These are phyloP conservation scores for Diploscapter pachys DNA, from an alignment of 1,140 invertebrate genomes.

Conservation along the genomic window DNA sequence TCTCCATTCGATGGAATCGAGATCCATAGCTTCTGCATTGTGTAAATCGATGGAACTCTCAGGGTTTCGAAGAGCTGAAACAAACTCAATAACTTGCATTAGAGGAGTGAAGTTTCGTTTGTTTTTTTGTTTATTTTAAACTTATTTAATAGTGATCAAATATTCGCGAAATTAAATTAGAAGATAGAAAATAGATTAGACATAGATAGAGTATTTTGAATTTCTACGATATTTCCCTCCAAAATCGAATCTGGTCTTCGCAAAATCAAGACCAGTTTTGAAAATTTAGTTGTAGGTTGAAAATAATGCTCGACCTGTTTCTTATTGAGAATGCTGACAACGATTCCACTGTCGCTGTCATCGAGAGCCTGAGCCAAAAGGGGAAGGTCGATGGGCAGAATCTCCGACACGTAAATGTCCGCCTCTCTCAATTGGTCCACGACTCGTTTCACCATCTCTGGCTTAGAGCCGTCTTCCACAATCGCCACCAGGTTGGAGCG, in stretches of 20 bases:
- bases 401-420: conserved; percentile 45
- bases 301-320: conserved; percentile 10
- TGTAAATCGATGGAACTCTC: conserved; percentile 10
- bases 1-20: conserved; percentile 40
- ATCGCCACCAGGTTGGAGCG: conserved; percentile 46
- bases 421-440: conserved; percentile 30
- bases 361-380: conserved; percentile 32
- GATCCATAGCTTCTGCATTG: conserved; percentile 40
- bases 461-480: conserved; percentile 41
- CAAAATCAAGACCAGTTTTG: background rate
- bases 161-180: background rate
- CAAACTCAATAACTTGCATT: too few relatives aligned
- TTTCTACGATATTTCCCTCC: too few relatives aligned
- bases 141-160: too few relatives aligned
- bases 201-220: too few relatives aligned
- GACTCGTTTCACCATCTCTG: conserved; percentile 22
- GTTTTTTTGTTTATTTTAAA: too few relatives aligned
- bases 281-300: conserved; percentile 4
- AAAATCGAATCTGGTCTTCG: too few relatives aligned
- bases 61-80: conserved; percentile 7
- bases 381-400: conserved; percentile 41
- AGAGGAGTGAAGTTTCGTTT: too few relatives aligned
- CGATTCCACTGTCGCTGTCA: conserved; percentile 42
- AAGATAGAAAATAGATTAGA: background rate
- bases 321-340: conserved; percentile 45